Evolutionary conservation across 2,888 invertebrate species (phyloP), one percentile per base, ranked within the genome.

Genomic region (Stenotaenia linearis): DNA sequence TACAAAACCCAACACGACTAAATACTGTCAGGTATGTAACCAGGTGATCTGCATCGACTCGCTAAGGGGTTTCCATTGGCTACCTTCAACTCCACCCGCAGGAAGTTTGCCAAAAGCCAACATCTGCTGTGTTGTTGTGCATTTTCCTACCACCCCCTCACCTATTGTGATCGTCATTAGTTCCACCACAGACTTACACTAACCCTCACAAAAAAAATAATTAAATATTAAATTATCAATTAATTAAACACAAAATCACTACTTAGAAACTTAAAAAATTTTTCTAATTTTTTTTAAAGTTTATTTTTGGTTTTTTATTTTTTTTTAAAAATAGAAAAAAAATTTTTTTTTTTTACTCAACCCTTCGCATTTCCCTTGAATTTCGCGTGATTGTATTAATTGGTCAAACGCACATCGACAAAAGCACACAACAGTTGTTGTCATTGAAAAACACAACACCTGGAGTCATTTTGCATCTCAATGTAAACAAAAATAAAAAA

Each of bases 11-110:
- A 45, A 28, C 2, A 32, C 32, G 4, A 12, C 30, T 4, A 18
- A 76, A 23, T 76, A 35, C 15, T 76, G 6, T 35, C 56, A 21
- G 78, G 56, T 78, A 78, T 21, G 78, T 56, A 21, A 56, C 78
- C 45, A 78, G 78, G 78, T 78, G 78, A 78, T 78, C 56, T 78
- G 78, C 78, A 78, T 78, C 78, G 45, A 56, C 78, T 23, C 15
- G 30, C 28, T 18, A 35, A 45, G 18, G 18, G 35, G 76, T 76
- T 76, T 76, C 50, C 77, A 78, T 78, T 78, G 78, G 78, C 56
- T 56, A 32, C 56, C 23, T 28, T 35, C 30, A 40, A 56, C 78
- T 78, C 78, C 78, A 78, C 78, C 78, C 56, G 23, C 45, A 32
- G 78, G 56, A 78, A 78, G 37, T 78, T 28, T 25, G 56, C 25